A percentile compares a stretch with the other conserved stretches of the same genome.
Evolutionary conservation across 1,140 invertebrate genomes (phyloP).

Genomic region (Chrysomallon squamiferum): DNA sequence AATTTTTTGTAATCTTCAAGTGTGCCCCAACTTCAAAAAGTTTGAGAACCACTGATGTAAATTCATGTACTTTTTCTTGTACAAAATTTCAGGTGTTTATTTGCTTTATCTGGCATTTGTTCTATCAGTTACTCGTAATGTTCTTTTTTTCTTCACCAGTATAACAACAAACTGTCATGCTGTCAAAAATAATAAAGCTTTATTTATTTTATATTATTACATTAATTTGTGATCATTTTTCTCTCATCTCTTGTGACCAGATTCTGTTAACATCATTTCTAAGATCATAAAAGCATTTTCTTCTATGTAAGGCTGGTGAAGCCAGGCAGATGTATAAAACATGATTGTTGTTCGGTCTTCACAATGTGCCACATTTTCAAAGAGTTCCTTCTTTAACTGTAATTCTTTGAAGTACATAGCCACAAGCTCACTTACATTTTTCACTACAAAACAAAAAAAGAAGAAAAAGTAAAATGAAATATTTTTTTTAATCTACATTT

Average conservation of each 20-base stretch:
- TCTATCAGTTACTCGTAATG: too few species aligned
- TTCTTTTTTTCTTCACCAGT: too few species aligned
- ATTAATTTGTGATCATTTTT: too few species aligned
- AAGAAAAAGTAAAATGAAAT: not conserved
- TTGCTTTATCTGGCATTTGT: too few species aligned
- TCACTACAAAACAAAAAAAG: conserved; percentile 19
- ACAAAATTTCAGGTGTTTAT: too few species aligned
- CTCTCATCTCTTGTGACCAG: conserved; percentile 26
- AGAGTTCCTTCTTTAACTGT: conserved; percentile 22
- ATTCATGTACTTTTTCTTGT: too few species aligned
- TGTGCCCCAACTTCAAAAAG: too few species aligned
- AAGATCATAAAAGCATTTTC: conserved; percentile 16
- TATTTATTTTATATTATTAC: too few species aligned
- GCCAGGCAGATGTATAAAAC: conserved; percentile 35
- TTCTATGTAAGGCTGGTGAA: conserved; percentile 37
- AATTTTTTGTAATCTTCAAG: too few species aligned
- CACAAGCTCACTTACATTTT: conserved; percentile 15
- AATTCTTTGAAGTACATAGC: conserved; percentile 31
- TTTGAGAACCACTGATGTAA: too few species aligned
- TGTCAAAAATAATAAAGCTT: too few species aligned
- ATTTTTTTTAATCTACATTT: not conserved
- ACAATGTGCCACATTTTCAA: conserved; percentile 31
- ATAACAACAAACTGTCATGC: too few species aligned
- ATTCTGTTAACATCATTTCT: conserved; percentile 30
- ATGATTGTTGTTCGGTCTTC: conserved; percentile 25